These are phyloP conservation scores for Echeneis naucrates DNA, from an alignment of 2,797 vertebrate species.

Conservation along the genomic window DNA sequence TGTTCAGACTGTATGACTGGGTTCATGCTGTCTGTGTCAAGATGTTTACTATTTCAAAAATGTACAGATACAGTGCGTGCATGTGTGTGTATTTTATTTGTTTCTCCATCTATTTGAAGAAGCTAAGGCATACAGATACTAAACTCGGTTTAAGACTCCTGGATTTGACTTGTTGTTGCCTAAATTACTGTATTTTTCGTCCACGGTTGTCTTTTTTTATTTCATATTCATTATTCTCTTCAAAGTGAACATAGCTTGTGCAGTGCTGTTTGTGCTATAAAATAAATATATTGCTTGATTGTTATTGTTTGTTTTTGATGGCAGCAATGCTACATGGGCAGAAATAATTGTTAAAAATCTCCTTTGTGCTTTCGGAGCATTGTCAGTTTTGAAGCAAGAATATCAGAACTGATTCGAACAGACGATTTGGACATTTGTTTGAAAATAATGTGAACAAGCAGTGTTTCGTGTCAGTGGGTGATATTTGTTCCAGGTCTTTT, in stretches of 20 bases:
- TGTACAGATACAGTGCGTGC: constrained; percentile 15
- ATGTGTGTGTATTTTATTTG: constrained; percentile 4
- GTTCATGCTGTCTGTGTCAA: neutral
- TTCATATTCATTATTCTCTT: constrained; percentile 10
- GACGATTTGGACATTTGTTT: neutral
- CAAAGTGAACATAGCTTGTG: constrained; percentile 34
- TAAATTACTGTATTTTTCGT: constrained; percentile 30
- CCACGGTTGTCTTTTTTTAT: constrained; percentile 5
- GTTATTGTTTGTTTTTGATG: neutral
- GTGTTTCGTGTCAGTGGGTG: constrained; percentile 16
- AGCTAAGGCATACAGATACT: constrained; percentile 23
- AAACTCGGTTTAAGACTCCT: neutral
- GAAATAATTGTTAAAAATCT: constrained; percentile 14
- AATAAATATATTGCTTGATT: constrained; percentile 20
- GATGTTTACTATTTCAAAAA: neutral
- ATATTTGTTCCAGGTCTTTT: neutral
- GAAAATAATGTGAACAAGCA: constrained; percentile 3
- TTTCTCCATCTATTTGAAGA: too few species aligned
- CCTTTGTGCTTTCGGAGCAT: constrained; percentile 53
- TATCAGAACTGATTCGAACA: neutral
- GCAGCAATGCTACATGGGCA: neutral
- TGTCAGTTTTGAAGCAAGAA: neutral
- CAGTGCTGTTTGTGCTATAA: constrained; percentile 48
- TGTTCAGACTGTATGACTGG: neutral
- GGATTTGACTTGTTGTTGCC: constrained; percentile 18